These are phyloP conservation scores for Tapirus indicus DNA, from an alignment of 2,797 vertebrate genomes.

Conservation along the genomic window DNA sequence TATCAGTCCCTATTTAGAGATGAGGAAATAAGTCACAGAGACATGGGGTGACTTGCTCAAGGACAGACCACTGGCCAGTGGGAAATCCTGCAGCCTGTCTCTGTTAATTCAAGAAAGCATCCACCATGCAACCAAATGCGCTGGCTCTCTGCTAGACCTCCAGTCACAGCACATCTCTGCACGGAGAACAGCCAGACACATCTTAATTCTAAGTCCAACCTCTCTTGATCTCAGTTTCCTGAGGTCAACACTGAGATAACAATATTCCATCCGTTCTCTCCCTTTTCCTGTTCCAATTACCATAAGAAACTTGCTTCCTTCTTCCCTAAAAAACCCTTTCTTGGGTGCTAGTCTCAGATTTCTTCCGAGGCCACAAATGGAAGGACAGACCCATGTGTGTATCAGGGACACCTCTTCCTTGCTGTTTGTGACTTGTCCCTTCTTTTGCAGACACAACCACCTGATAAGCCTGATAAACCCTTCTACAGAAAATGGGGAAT, in stretches of 20 bases:
- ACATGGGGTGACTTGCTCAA: neutral
- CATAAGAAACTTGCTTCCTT: neutral
- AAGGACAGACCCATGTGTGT: neutral
- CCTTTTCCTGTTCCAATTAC: neutral
- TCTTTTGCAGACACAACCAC: conserved; percentile 37
- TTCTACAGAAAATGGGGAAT: conserved; percentile 47
- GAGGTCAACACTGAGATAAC: neutral
- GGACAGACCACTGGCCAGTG: neutral
- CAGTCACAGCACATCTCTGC: neutral
- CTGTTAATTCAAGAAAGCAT: neutral
- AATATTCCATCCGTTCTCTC: neutral
- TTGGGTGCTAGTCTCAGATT: neutral
- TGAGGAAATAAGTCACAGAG: conserved; percentile 22
- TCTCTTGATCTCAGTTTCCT: neutral
- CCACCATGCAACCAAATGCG: neutral
- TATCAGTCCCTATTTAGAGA: conserved; percentile 39
- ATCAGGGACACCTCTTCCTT: neutral
- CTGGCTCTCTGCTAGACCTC: neutral
- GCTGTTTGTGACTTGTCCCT: neutral
- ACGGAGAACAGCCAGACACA: neutral
- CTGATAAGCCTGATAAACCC: conserved; percentile 57
- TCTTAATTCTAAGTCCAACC: neutral
- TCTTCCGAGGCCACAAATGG: neutral
- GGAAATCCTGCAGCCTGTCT: neutral
- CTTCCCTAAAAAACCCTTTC: neutral